A percentile compares a stretch with the other conserved stretches of the same genome.
phyloP scores from a whole-genome alignment of 2,888 invertebrate genomes.

The Blastobasis adustella region DNA sequence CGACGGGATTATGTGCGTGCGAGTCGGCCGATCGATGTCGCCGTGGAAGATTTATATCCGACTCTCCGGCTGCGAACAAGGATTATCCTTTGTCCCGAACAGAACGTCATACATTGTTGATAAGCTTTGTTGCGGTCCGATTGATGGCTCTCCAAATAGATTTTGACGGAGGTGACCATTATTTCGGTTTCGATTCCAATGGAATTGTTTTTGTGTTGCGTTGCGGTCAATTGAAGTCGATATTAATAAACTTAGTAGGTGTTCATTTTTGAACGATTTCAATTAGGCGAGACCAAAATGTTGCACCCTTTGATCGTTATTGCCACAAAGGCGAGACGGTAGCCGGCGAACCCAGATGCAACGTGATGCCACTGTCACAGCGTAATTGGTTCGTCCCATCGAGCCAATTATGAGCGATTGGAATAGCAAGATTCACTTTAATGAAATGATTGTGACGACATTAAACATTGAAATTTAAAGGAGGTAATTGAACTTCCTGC shows the following conservation, averaged over 20 bases:
- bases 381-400: constrained; percentile 46
- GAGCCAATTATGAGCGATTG: constrained; percentile 55
- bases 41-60: constrained; percentile 63
- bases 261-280: too few species aligned
- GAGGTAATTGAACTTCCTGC: constrained; percentile 73
- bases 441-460: constrained; percentile 72
- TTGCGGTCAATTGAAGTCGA: too few species aligned
- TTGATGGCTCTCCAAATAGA: constrained; percentile 29
- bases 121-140: constrained; percentile 42
- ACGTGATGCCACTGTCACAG: neutral
- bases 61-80: constrained; percentile 49
- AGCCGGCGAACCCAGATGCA: too few species aligned
- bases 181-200: neutral
- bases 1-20: constrained; percentile 48
- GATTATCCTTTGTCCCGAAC: constrained; percentile 63
- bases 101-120: constrained; percentile 51
- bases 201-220: neutral
- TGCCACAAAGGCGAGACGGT: too few species aligned
- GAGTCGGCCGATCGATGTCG: constrained; percentile 49
- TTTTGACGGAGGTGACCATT: constrained; percentile 17
- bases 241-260: too few species aligned
- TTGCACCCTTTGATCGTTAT: too few species aligned
- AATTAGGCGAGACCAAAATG: too few species aligned
- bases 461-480: constrained; percentile 66
- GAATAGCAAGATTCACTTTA: constrained; percentile 60